A percentile compares a stretch with the other conserved stretches of the same genome.
Evolutionary conservation across 2,797 vertebrate genomes (phyloP).

Genomic region (Lerista edwardsae): DNA sequence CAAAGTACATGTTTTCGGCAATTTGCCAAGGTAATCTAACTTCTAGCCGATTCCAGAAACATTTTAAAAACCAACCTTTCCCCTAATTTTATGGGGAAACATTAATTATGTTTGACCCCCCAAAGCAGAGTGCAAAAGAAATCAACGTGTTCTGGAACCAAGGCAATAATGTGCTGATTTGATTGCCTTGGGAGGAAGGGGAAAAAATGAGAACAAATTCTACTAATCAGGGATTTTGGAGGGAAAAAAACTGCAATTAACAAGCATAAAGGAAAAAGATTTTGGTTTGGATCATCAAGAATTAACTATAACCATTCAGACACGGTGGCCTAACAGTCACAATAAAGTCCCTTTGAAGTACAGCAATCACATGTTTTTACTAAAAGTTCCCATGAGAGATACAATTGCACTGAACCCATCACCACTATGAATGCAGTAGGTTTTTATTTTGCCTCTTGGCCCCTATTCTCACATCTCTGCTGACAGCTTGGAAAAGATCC

Average conservation of each 20-base stretch:
- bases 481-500: neutral
- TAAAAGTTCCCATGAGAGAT: slow-evolving; percentile 11
- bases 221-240: neutral
- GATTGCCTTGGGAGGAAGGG: neutral
- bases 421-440: neutral
- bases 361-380: neutral
- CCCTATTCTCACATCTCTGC: slow-evolving; percentile 7
- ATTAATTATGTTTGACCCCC: accelerated
- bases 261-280: neutral
- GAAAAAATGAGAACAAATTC: neutral
- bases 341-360: neutral
- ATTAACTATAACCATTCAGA: neutral
- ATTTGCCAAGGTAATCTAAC: too few species aligned
- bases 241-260: neutral
- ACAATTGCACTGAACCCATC: neutral
- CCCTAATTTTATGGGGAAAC: neutral
- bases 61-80: neutral
- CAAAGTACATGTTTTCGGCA: neutral
- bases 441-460: neutral
- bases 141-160: neutral
- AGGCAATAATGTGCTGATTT: neutral
- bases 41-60: neutral
- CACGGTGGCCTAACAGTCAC: neutral
- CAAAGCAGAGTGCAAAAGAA: accelerated
- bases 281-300: slow-evolving; percentile 1